A percentile compares a stretch with the other conserved stretches of the same genome.
Evolutionary conservation across 2,797 vertebrate genomes (phyloP).

Genomic region (Halcyon smyrnensis): DNA sequence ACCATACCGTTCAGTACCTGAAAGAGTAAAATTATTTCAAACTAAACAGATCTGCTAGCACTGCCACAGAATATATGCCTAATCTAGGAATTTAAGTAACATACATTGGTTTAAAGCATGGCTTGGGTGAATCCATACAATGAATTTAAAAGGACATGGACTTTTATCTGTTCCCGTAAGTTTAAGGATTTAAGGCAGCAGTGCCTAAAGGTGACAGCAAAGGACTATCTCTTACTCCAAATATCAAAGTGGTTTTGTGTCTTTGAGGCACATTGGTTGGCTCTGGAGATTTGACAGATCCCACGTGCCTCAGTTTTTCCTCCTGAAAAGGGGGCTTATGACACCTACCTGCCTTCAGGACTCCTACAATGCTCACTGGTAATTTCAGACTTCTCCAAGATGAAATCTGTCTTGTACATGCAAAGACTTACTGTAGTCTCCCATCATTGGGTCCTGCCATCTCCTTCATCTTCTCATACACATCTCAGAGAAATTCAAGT

Average conservation of each 20-base stretch:
- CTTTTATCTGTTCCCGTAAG: neutral
- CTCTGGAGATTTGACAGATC: neutral
- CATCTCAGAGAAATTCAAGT: neutral
- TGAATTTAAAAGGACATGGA: neutral
- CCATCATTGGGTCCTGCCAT: neutral
- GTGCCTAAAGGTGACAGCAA: neutral
- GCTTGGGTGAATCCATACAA: neutral
- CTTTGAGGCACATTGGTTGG: neutral
- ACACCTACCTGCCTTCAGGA: neutral
- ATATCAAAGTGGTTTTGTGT: neutral
- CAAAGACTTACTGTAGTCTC: neutral
- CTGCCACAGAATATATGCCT: no score
- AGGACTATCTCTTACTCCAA: neutral
- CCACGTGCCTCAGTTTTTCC: neutral
- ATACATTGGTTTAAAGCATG: neutral
- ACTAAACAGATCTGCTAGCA: neutral
- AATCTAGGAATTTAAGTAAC: fast-evolving
- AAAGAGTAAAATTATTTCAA: neutral
- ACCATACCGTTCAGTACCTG: neutral
- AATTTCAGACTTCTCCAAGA: neutral
- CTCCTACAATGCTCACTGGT: fast-evolving
- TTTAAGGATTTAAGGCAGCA: neutral
- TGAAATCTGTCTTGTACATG: fast-evolving
- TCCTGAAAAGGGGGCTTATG: neutral
- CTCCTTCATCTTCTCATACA: neutral